A percentile compares a stretch with the other conserved stretches of the same genome.
Conservation (phyloP, 2,797 vertebrate genomes). For the Lithobates sylvaticus region DNA sequence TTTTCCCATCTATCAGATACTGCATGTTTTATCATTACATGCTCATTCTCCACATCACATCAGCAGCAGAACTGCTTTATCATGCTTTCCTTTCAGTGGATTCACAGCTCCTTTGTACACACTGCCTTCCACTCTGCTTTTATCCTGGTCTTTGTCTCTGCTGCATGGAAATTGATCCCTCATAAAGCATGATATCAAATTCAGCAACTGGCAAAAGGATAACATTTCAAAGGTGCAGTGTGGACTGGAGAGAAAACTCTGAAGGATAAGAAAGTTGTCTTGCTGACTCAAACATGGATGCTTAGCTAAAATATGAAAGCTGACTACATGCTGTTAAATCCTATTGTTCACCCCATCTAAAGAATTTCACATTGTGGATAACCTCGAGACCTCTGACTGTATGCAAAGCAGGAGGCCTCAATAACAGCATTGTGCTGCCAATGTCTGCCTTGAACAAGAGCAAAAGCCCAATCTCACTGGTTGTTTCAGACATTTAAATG, state of each 20-base stretch:
- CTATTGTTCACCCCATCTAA: conserved; percentile 74
- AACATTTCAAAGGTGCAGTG: conserved; percentile 72
- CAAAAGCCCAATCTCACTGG: conserved; percentile 73
- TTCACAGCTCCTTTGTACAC: conserved; percentile 53
- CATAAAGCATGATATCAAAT: conserved; percentile 74
- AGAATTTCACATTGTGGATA: conserved; percentile 83
- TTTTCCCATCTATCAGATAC: conserved; percentile 8
- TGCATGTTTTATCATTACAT: conserved; percentile 37
- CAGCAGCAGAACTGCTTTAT: conserved; percentile 55
- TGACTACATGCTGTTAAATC: conserved; percentile 65
- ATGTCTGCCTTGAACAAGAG: conserved; percentile 65
- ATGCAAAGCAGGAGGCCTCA: conserved; percentile 80
- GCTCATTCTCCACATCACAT: conserved; percentile 34
- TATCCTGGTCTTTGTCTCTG: conserved; percentile 67
- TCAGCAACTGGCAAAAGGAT: conserved; percentile 72
- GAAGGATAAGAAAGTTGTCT: conserved; percentile 64
- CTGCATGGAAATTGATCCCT: conserved; percentile 75
- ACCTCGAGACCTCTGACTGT: conserved; percentile 84
- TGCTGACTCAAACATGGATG: conserved; percentile 65
- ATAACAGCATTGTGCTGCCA: conserved; percentile 77
- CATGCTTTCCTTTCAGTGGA: conserved; percentile 58
- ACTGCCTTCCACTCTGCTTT: conserved; percentile 64
- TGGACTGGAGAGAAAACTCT: conserved; percentile 55
- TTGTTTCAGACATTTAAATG: conserved; percentile 74
- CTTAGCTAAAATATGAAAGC: conserved; percentile 70